Evolutionary conservation across 2,888 invertebrate genomes (phyloP).

Genomic region (Cryptophagus acutangulus): DNA sequence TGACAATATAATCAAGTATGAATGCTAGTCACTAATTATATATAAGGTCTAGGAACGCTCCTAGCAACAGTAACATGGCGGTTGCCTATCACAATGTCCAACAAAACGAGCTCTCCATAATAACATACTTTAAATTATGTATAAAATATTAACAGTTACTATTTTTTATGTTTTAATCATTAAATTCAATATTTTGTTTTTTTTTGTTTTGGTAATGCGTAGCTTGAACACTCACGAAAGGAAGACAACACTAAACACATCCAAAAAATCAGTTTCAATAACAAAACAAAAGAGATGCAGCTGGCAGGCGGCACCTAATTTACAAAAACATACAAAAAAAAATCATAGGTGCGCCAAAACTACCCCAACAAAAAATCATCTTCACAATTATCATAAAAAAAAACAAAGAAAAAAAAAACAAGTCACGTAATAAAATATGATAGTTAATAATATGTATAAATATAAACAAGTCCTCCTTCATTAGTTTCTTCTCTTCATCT

Average conservation of each 20-base stretch:
- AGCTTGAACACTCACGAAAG: conserved; percentile 48
- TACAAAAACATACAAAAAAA: too few species aligned
- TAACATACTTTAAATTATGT: conserved; percentile 52
- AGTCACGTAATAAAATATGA: conserved; percentile 47
- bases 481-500: conserved; percentile 24
- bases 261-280: conserved; percentile 16
- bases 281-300: too few species aligned
- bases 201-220: conserved; percentile 51
- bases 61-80: conserved; percentile 51
- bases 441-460: conserved; percentile 55
- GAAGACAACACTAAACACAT: conserved; percentile 49
- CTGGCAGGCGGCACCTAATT: too few species aligned
- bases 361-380: too few species aligned
- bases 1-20: conserved; percentile 50
- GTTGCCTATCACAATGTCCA: conserved; percentile 51
- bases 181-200: too few species aligned
- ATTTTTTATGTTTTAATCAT: conserved; percentile 41
- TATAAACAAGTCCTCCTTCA: conserved; percentile 58
- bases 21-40: conserved; percentile 46
- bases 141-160: conserved; percentile 52
- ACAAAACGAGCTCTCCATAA: conserved; percentile 50
- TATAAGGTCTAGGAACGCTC: conserved; percentile 45
- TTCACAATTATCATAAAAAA: neutral
- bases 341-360: too few species aligned
- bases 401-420: conserved; percentile 27